Evolutionary conservation across 92 coral and sea anemone genomes (phyloP).

Genomic region (Palythoa heliodiscus): DNA sequence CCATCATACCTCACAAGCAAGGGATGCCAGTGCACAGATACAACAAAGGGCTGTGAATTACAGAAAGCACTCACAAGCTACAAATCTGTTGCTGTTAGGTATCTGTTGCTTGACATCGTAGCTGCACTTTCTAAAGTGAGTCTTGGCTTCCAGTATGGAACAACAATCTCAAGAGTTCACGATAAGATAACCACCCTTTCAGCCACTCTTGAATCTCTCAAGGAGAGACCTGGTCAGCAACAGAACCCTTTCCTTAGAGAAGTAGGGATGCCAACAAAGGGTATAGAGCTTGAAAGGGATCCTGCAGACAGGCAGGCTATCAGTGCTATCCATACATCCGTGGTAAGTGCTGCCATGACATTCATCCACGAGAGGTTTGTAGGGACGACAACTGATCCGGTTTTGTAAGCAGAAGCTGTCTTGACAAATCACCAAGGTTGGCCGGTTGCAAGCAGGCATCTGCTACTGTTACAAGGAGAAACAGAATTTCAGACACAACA

Average conservation of each 20-base stretch:
- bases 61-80: conserved; percentile 28
- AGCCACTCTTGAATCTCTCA: conserved; percentile 27
- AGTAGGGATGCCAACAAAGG: conserved; percentile 50
- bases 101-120: conserved; percentile 47
- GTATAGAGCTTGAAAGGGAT: conserved; percentile 45
- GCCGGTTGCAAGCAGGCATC: conserved; percentile 36
- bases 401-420: conserved; percentile 12
- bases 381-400: conserved; percentile 46
- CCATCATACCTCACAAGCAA: conserved; percentile 43
- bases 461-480: conserved; percentile 47
- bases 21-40: conserved; percentile 52
- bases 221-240: conserved; percentile 45
- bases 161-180: conserved; percentile 45
- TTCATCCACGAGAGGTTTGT: conserved; percentile 53
- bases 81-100: conserved; percentile 43
- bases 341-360: conserved; percentile 48
- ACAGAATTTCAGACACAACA: conserved; percentile 44
- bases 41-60: conserved; percentile 53
- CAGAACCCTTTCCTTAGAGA: conserved; percentile 40
- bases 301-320: conserved; percentile 48
- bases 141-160: conserved; percentile 50
- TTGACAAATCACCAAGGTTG: conserved; percentile 2
- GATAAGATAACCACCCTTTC: conserved; percentile 21
- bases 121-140: conserved; percentile 46
- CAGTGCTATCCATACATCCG: conserved; percentile 32